These are phyloP conservation scores for Terrapene triunguis DNA, from an alignment of 2,113 vertebrate genomes.

Conservation along the genomic window DNA sequence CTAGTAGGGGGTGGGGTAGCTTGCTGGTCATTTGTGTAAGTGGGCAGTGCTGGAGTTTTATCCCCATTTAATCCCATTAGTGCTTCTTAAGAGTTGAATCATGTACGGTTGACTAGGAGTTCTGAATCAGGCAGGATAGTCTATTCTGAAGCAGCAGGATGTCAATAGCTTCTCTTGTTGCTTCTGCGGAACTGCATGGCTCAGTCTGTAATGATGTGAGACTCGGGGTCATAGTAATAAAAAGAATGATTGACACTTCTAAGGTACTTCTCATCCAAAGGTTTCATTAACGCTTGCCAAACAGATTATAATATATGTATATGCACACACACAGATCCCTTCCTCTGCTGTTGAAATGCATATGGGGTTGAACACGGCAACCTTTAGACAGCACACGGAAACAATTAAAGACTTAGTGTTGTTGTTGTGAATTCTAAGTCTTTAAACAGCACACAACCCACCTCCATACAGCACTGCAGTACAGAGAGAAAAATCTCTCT, in stretches of 20 bases:
- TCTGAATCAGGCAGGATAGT: slow-evolving; percentile 42
- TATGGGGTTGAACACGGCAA: not conserved
- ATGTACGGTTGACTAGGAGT: slow-evolving; percentile 34
- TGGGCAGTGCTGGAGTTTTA: slow-evolving; percentile 61
- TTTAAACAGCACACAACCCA: not conserved
- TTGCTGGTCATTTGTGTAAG: slow-evolving; percentile 70
- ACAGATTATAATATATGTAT: not conserved
- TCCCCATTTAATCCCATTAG: slow-evolving; percentile 70
- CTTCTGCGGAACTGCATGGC: not conserved
- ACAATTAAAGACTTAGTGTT: too few species aligned
- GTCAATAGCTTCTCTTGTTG: not conserved
- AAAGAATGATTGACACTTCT: not conserved
- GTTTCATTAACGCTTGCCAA: not conserved
- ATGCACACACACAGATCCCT: not conserved
- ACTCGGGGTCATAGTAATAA: not conserved
- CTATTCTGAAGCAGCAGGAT: slow-evolving; percentile 34
- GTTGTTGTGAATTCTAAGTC: too few species aligned
- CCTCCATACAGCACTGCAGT: not conserved
- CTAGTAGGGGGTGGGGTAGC: slow-evolving; percentile 14
- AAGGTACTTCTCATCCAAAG: not conserved
- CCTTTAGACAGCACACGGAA: not conserved
- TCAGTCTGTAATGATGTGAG: not conserved
- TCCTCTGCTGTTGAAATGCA: not conserved
- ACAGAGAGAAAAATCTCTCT: not conserved
- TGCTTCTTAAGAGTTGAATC: slow-evolving; percentile 62